Evolutionary conservation across 2,113 vertebrate genomes (phyloP).

Genomic region (Notiomystis cincta): DNA sequence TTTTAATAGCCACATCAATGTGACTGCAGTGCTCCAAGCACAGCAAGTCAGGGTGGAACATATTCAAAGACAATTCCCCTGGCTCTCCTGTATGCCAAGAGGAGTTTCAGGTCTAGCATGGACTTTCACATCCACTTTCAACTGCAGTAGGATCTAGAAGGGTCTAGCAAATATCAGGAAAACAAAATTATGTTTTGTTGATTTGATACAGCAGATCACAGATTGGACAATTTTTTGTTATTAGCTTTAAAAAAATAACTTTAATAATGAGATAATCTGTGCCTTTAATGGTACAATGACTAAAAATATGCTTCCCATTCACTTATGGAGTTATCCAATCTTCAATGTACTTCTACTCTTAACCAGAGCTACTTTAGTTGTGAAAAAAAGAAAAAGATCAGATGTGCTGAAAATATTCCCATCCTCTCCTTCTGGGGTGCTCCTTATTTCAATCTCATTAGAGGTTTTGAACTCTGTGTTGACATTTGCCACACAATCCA

Average conservation of each 20-base stretch:
- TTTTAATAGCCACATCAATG: not conserved
- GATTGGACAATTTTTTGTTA: not conserved
- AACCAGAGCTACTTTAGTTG: not conserved
- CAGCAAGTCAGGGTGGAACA: not conserved
- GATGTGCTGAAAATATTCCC: not conserved
- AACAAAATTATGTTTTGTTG: not conserved
- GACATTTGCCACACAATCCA: not conserved
- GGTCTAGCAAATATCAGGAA: not conserved
- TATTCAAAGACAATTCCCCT: not conserved
- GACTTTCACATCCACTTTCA: not conserved
- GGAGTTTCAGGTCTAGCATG: not conserved
- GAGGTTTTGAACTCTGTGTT: not conserved
- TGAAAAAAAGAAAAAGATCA: not conserved
- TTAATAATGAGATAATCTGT: accelerated
- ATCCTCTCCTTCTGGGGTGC: not conserved
- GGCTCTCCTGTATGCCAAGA: not conserved
- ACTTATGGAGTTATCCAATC: not conserved
- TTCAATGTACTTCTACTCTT: not conserved
- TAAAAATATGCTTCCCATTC: not conserved
- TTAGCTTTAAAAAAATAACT: not conserved
- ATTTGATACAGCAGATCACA: not conserved
- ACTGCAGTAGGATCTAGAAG: not conserved
- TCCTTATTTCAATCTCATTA: not conserved
- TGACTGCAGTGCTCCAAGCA: not conserved
- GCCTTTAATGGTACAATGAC: not conserved